These are phyloP conservation scores for Desmophyllum pertusum DNA, from an alignment of 92 coral and sea anemone species.

Conservation along the genomic window DNA sequence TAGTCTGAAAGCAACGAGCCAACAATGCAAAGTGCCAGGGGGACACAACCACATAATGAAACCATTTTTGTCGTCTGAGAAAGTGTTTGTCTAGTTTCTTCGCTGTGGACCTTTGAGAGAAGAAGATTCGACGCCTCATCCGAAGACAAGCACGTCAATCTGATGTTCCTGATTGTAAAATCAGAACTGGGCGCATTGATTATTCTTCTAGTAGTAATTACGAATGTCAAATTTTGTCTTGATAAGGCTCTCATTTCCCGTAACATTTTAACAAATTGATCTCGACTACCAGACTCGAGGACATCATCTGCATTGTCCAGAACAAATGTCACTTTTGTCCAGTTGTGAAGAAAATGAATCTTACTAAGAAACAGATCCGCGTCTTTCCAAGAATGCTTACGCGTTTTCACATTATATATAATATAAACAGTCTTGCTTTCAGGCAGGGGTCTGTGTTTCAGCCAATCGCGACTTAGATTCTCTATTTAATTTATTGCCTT, in stretches of 20 bases:
- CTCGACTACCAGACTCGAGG: conserved; percentile 21
- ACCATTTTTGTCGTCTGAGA: conserved; percentile 8
- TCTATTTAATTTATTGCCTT: no score
- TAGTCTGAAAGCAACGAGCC: conserved; percentile 48
- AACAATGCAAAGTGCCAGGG: conserved; percentile 61
- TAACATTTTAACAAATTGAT: conserved; percentile 18
- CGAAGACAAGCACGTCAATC: background rate
- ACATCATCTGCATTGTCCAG: conserved; percentile 45
- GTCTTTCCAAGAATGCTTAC: no score
- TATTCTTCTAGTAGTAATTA: conserved; percentile 33
- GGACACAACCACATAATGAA: conserved; percentile 57
- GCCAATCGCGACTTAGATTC: no score
- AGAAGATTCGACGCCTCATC: background rate
- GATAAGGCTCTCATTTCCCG: conserved; percentile 33
- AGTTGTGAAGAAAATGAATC: no score
- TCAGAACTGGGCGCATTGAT: background rate
- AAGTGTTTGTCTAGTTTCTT: background rate
- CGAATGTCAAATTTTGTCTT: conserved; percentile 19
- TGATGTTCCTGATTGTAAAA: background rate
- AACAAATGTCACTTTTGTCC: conserved; percentile 16
- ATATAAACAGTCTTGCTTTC: no score
- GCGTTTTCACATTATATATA: no score
- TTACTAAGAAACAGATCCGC: no score
- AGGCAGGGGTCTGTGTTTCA: no score
- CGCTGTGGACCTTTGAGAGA: background rate